Conservation (phyloP, 2,113 vertebrate genomes). For the Bostrychus sinensis region DNA sequence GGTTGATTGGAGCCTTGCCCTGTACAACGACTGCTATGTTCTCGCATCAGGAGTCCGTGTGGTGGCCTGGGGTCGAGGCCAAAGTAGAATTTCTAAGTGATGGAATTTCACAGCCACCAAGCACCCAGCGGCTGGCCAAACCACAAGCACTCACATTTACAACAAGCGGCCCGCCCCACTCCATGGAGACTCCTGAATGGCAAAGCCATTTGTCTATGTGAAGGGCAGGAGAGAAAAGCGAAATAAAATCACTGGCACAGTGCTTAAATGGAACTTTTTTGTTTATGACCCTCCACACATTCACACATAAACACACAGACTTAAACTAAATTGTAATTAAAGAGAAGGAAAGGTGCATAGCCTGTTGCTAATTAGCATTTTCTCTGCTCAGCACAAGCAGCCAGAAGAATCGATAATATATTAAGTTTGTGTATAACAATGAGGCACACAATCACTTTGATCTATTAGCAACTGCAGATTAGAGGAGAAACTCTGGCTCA, state of each 20-base stretch:
- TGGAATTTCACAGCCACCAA: constrained; percentile 78
- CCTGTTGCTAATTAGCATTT: constrained; percentile 91
- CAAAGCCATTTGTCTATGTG: constrained; percentile 83
- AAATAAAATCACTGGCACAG: constrained; percentile 72
- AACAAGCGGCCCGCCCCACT: constrained; percentile 69
- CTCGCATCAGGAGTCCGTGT: constrained; percentile 31
- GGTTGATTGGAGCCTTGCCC: constrained; percentile 35
- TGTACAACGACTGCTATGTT: constrained; percentile 12
- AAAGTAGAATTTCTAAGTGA: constrained; percentile 79
- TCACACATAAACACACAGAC: constrained; percentile 23
- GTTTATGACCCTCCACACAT: constrained; percentile 80
- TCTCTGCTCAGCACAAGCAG: constrained; percentile 89
- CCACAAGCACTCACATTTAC: constrained; percentile 80
- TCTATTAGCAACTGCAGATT: constrained; percentile 73
- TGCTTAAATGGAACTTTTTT: constrained; percentile 83
- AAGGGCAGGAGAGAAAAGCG: constrained; percentile 75
- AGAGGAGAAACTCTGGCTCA: constrained; percentile 56
- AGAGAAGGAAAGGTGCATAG: constrained; percentile 69
- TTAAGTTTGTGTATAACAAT: constrained; percentile 89
- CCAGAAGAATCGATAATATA: constrained; percentile 87
- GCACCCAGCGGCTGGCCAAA: constrained; percentile 63
- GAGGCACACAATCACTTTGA: constrained; percentile 79
- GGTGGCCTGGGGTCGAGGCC: constrained; percentile 68
- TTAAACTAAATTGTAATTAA: constrained; percentile 73
- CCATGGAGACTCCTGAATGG: constrained; percentile 78